These are phyloP conservation scores for Balaeniceps rex DNA, from an alignment of 2,113 vertebrate genomes.

Conservation along the genomic window DNA sequence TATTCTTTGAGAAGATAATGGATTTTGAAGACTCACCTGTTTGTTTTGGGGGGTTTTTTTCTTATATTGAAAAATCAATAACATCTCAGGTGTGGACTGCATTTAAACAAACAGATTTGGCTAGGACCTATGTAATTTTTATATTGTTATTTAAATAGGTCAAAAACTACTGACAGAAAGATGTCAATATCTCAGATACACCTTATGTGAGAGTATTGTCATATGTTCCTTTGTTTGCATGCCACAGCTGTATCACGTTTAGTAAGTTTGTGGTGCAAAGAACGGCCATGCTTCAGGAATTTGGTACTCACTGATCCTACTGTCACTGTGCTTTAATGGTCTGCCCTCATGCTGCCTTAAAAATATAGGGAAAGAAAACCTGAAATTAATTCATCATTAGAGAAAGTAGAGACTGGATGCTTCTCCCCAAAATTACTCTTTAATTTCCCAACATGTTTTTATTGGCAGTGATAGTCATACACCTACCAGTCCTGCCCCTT, in stretches of 20 bases:
- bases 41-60: neutral
- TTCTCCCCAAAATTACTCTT: neutral
- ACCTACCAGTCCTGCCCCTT: neutral
- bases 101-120: neutral
- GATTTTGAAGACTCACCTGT: neutral
- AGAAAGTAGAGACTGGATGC: neutral
- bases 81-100: neutral
- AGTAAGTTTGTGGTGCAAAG: neutral
- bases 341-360: neutral
- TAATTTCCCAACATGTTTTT: neutral
- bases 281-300: neutral
- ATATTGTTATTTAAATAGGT: neutral
- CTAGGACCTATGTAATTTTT: neutral
- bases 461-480: neutral
- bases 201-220: neutral
- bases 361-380: neutral
- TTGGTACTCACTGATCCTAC: neutral
- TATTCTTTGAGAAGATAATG: neutral
- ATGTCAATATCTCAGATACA: neutral
- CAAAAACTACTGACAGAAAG: neutral
- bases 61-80: neutral
- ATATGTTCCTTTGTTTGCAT: neutral
- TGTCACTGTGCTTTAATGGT: accelerated
- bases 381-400: neutral
- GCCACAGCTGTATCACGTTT: neutral